Evolutionary conservation across 2,797 vertebrate genomes (phyloP).

Genomic region (Eospalax fontanierii): DNA sequence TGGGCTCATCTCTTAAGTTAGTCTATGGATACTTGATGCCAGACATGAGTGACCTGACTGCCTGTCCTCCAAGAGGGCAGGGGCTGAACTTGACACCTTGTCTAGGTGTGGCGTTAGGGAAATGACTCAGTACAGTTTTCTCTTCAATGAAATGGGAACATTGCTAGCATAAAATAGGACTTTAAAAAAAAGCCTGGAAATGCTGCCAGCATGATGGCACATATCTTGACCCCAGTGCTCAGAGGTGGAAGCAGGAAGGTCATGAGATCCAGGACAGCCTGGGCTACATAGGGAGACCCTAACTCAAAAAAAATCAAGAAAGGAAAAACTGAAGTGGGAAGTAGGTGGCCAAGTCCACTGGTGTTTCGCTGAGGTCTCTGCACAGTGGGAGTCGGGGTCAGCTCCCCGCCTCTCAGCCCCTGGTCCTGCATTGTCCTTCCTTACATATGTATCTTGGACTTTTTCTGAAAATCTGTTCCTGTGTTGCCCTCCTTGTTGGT

Average conservation of each 20-base stretch:
- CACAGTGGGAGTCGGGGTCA: background rate
- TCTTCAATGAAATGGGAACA: background rate
- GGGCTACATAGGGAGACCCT: background rate
- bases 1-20: background rate
- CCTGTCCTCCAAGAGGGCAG: background rate
- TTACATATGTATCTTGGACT: too few relatives aligned
- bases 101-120: background rate
- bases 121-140: background rate
- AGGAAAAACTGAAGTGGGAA: background rate
- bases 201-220: background rate
- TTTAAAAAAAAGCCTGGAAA: background rate
- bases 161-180: background rate
- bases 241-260: background rate
- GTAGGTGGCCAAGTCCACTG: background rate
- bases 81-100: background rate
- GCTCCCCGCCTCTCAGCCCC: background rate
- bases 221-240: background rate
- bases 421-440: accelerated
- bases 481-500: accelerated
- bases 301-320: background rate
- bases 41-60: background rate
- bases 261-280: background rate
- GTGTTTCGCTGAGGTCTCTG: background rate
- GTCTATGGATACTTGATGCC: background rate
- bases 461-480: background rate